Evolutionary conservation across 2,888 invertebrate species (phyloP).

Genomic region (Macrophya annulata): DNA sequence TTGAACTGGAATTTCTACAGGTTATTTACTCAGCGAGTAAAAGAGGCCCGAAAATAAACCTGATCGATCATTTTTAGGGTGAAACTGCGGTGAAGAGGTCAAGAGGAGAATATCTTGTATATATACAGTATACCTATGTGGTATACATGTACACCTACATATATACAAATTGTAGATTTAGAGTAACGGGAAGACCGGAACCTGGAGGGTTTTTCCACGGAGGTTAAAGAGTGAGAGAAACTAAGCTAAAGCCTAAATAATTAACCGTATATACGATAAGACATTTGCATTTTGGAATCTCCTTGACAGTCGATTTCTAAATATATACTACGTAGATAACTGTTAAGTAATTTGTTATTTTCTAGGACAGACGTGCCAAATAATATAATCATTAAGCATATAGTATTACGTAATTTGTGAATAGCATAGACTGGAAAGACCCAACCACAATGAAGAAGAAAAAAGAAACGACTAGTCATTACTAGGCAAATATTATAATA

Average conservation of each 20-base stretch:
- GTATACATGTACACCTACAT: background rate
- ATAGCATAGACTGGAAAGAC: background rate
- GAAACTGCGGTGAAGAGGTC: slow-evolving; percentile 11
- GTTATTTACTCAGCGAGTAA: background rate
- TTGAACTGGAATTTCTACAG: background rate
- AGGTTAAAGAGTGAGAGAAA: background rate
- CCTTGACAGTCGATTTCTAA: background rate
- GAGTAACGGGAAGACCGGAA: background rate
- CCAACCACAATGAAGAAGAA: slow-evolving; percentile 16
- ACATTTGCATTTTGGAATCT: background rate
- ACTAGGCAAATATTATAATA: background rate
- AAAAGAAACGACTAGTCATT: background rate
- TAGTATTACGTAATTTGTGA: slow-evolving; percentile 21
- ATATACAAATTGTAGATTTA: background rate
- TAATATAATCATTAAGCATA: background rate
- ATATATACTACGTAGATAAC: background rate
- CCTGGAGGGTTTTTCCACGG: background rate
- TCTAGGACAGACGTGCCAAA: background rate
- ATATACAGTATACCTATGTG: background rate
- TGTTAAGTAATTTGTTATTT: background rate
- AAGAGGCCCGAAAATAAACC: background rate
- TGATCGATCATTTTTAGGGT: slow-evolving; percentile 2
- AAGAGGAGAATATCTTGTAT: background rate
- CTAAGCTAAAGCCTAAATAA: background rate
- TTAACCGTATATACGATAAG: background rate